Percentiles rank a stretch among this genome's conserved stretches.
These are phyloP conservation scores for Podarcis lilfordi DNA, from an alignment of 2,797 vertebrate species.

Conservation along the genomic window DNA sequence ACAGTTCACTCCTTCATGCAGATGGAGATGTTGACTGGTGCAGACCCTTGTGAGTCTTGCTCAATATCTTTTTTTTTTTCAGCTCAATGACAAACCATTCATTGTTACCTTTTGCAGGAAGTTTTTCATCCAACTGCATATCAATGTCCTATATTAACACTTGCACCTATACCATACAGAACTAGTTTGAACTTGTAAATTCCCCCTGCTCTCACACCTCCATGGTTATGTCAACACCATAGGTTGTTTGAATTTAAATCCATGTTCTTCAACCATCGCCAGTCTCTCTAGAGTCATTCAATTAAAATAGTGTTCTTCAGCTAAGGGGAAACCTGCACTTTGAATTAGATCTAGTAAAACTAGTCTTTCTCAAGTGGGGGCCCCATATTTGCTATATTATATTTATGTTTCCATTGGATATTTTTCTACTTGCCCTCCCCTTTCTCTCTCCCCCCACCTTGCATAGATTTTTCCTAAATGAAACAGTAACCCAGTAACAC, in stretches of 20 bases:
- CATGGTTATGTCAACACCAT: background rate
- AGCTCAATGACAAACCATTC: background rate
- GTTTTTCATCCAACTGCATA: background rate
- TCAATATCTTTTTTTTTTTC: background rate
- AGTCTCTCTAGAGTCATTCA: conserved; percentile 16
- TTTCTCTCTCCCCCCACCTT: background rate
- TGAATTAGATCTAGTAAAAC: conserved; percentile 51
- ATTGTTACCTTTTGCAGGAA: background rate
- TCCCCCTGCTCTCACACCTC: background rate
- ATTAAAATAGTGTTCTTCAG: conserved; percentile 21
- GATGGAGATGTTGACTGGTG: background rate
- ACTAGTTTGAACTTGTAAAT: conserved; percentile 14
- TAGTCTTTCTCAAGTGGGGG: conserved; percentile 55
- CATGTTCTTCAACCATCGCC: conserved; percentile 11
- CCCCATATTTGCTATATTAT: conserved; percentile 57
- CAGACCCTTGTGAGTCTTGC: background rate
- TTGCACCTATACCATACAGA: background rate
- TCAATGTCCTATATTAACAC: no score
- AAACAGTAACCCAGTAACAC: conserved; percentile 69
- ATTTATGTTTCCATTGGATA: conserved; percentile 70
- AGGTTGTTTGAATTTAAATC: background rate
- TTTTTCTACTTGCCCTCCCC: conserved; percentile 52
- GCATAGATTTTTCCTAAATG: conserved; percentile 62
- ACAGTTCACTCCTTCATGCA: background rate
- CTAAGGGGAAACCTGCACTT: conserved; percentile 48